Evolutionary conservation across 2,888 invertebrate species (phyloP).

Genomic region (Taphrorychus bicolor): DNA sequence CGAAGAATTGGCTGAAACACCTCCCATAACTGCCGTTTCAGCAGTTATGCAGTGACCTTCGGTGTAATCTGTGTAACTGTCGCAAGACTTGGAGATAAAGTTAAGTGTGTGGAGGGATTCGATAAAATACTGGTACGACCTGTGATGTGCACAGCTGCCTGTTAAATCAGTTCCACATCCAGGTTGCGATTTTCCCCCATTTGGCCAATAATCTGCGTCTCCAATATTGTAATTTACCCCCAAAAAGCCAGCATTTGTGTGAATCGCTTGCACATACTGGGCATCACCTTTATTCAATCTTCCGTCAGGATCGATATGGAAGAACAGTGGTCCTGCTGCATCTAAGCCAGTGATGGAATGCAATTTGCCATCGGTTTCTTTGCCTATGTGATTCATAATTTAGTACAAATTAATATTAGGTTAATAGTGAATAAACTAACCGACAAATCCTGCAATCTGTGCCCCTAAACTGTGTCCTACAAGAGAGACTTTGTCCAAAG

Average conservation of each 20-base stretch:
- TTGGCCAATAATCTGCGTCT: constrained; percentile 55
- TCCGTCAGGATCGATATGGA: constrained; percentile 43
- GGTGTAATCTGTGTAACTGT: constrained; percentile 29
- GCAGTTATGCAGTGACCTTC: constrained; percentile 31
- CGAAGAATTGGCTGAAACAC: constrained; percentile 26
- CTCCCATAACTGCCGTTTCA: constrained; percentile 40
- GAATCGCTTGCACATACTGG: constrained; percentile 54
- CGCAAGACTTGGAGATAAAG: constrained; percentile 41
- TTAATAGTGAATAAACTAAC: constrained; percentile 27
- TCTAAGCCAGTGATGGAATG: constrained; percentile 49
- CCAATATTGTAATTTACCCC: constrained; percentile 48
- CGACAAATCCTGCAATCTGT: constrained; percentile 52
- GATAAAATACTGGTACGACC: constrained; percentile 58
- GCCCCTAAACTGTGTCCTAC: constrained; percentile 52
- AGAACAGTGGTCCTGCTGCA: constrained; percentile 52
- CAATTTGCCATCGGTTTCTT: constrained; percentile 2
- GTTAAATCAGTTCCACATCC: constrained; percentile 53
- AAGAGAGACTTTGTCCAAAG: constrained; percentile 43
- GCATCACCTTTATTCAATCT: constrained; percentile 53
- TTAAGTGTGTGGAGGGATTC: constrained; percentile 55
- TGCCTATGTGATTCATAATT: no score
- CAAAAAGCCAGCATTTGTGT: constrained; percentile 47
- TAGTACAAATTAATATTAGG: no score
- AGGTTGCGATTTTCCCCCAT: constrained; percentile 54
- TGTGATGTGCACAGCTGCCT: constrained; percentile 59